A percentile compares a stretch with the other conserved stretches of the same genome.
Conservation (phyloP, 2,888 invertebrate species). For the Nycteola revayana region DNA sequence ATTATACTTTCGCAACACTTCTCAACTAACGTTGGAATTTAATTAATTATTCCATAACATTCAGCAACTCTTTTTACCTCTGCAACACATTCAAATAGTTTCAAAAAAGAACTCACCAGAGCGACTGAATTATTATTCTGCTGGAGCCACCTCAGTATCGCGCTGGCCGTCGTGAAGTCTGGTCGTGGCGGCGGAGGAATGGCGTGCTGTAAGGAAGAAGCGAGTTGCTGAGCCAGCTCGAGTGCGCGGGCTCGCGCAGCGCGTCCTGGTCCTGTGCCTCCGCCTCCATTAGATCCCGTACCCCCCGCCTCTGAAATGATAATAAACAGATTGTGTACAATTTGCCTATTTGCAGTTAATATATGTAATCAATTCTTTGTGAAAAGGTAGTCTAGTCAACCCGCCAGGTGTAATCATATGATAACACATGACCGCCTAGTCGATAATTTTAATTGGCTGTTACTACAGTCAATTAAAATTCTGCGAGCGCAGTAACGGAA, state of each 20-base stretch:
- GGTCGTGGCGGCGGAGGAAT: conserved; percentile 85
- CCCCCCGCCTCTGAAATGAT: conserved; percentile 67
- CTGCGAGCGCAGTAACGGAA: too few relatives aligned
- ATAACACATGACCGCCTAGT: too few relatives aligned
- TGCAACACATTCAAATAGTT: conserved; percentile 1
- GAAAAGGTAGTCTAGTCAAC: too few relatives aligned
- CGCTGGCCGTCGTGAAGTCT: conserved; percentile 84
- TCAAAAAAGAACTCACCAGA: conserved; percentile 53
- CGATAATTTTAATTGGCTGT: too few relatives aligned
- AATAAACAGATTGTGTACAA: too few relatives aligned
- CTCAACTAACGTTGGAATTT: too few relatives aligned
- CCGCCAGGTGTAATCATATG: too few relatives aligned
- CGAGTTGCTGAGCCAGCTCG: conserved; percentile 85
- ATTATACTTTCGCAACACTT: too few relatives aligned
- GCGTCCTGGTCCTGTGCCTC: conserved; percentile 57
- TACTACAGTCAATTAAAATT: too few relatives aligned
- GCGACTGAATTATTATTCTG: conserved; percentile 75
- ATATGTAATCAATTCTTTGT: too few relatives aligned
- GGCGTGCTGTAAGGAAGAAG: conserved; percentile 84
- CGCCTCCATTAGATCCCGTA: conserved; percentile 46
- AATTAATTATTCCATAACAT: too few relatives aligned
- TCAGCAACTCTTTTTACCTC: conserved; percentile 7
- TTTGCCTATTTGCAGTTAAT: too few relatives aligned
- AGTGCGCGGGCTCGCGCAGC: conserved; percentile 78
- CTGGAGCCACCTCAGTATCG: conserved; percentile 86